phyloP scores from a whole-genome alignment of 2,113 vertebrate genomes.

The Periophthalmodon schlosseri region DNA sequence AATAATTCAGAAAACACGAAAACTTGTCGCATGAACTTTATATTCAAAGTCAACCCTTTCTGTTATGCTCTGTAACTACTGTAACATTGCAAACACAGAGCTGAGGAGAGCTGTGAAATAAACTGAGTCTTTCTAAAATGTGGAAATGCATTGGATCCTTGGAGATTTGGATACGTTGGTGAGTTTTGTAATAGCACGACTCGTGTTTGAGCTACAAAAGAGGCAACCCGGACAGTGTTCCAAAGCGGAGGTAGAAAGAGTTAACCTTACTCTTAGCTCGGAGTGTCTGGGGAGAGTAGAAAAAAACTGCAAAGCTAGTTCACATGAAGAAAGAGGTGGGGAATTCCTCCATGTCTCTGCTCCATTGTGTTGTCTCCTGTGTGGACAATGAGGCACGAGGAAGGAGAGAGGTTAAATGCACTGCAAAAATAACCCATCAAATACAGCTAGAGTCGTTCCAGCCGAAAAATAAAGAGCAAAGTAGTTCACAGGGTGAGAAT shows the following conservation, averaged over 20 bases:
- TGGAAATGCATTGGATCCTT: conserved; percentile 13
- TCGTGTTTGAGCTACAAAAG: background rate
- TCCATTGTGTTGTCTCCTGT: conserved; percentile 45
- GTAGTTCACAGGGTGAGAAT: background rate
- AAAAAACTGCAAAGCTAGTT: conserved; percentile 39
- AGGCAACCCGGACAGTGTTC: conserved; percentile 18
- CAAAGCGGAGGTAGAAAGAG: conserved; percentile 37
- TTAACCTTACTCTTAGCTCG: conserved; percentile 49
- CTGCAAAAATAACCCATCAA: background rate
- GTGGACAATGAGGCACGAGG: conserved; percentile 35
- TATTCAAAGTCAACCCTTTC: conserved; percentile 46
- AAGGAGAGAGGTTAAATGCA: conserved; percentile 22
- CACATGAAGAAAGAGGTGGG: conserved; percentile 54
- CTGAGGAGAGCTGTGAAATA: conserved; percentile 40
- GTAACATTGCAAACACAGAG: conserved; percentile 30
- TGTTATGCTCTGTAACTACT: conserved; percentile 32
- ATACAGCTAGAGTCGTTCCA: background rate
- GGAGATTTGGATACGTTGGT: conserved; percentile 8
- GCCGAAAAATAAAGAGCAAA: background rate
- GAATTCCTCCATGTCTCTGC: conserved; percentile 60
- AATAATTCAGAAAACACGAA: conserved; percentile 21
- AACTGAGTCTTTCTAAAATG: conserved; percentile 40
- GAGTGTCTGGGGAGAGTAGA: conserved; percentile 45
- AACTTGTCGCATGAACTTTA: conserved; percentile 19
- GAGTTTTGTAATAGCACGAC: conserved; percentile 16